Percentiles rank a stretch among this genome's conserved stretches.
Evolutionary conservation across 2,888 invertebrate species (phyloP).

Genomic region (Acronicta leporina): DNA sequence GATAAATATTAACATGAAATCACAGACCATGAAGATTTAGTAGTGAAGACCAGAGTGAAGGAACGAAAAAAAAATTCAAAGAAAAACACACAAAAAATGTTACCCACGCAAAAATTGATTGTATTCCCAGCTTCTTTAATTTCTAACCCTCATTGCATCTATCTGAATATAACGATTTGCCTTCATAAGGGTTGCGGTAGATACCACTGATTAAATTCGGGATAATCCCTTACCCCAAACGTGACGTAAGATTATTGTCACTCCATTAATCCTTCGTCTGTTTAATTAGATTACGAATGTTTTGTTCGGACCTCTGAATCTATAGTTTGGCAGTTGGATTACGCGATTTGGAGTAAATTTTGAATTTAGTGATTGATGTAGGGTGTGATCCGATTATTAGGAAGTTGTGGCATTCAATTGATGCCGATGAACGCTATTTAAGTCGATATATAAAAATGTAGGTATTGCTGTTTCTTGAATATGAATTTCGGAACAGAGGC

Average conservation of each 20-base stretch:
- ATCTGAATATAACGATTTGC: slow-evolving; percentile 51
- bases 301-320: slow-evolving; percentile 47
- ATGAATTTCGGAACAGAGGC: no score
- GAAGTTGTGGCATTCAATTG: slow-evolving; percentile 23
- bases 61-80: no score
- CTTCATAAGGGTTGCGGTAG: slow-evolving; percentile 71
- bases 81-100: neutral
- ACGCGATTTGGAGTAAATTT: slow-evolving; percentile 52
- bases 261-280: slow-evolving; percentile 82
- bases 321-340: slow-evolving; percentile 51
- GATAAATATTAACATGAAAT: no score
- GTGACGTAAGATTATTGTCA: slow-evolving; percentile 86
- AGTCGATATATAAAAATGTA: neutral
- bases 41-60: no score
- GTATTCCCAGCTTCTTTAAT: slow-evolving; percentile 19
- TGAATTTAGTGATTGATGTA: slow-evolving; percentile 49
- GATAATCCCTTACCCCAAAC: slow-evolving; percentile 78
- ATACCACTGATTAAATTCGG: slow-evolving; percentile 83
- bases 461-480: no score
- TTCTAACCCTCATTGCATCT: slow-evolving; percentile 45
- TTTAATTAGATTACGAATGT: slow-evolving; percentile 78
- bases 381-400: slow-evolving; percentile 28
- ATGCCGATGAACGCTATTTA: slow-evolving; percentile 18
- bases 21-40: no score
- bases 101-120: neutral